Conservation (phyloP, 2,113 vertebrate species). For the Pyxicephalus adspersus region DNA sequence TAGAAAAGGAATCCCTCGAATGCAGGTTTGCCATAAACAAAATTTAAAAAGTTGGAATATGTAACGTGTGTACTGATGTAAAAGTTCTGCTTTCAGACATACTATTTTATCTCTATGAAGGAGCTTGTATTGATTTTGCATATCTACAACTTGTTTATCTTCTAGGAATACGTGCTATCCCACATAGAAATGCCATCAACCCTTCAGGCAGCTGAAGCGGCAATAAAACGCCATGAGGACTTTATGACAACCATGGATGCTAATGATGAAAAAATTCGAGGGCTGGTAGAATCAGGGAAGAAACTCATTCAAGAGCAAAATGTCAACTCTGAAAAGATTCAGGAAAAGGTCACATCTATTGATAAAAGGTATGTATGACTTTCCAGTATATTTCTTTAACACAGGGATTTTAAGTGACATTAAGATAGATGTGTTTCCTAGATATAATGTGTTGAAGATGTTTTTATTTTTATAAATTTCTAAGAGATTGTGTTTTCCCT, state of each 20-base stretch:
- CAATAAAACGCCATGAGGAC: constrained; percentile 92
- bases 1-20: no score
- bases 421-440: background rate
- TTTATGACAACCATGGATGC: constrained; percentile 93
- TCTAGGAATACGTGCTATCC: constrained; percentile 87
- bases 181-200: constrained; percentile 91
- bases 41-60: no score
- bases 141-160: background rate
- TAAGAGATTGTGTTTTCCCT: background rate
- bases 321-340: constrained; percentile 85
- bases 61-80: background rate
- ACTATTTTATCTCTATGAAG: no score
- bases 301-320: constrained; percentile 83
- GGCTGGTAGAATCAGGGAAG: constrained; percentile 81
- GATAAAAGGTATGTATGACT: constrained; percentile 79
- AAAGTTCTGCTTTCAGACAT: background rate
- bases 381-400: background rate
- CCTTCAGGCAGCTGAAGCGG: constrained; percentile 84
- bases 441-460: background rate
- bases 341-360: constrained; percentile 89
- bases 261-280: constrained; percentile 86
- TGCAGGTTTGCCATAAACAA: no score
- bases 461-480: background rate
- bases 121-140: no score
- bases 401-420: background rate